Conservation (phyloP, 1,140 invertebrate species). For the Sitobion miscanthi region DNA sequence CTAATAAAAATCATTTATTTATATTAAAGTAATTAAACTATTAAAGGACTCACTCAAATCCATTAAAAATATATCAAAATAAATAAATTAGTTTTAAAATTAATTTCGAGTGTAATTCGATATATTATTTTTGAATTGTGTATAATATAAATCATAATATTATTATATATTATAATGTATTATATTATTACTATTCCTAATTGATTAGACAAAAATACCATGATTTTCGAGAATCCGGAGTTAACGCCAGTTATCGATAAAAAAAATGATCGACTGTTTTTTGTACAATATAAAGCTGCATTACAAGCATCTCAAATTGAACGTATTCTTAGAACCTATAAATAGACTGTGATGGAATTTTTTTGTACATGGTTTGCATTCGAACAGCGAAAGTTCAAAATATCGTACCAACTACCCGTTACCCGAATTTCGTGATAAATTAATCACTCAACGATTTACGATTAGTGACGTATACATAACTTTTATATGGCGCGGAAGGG, state of each 20-base stretch:
- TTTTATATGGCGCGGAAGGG: not conserved
- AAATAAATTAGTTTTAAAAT: not conserved
- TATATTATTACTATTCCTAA: not conserved
- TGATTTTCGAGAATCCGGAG: not conserved
- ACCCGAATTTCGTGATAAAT: not conserved
- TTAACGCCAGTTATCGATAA: not conserved
- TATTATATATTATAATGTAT: too few species aligned
- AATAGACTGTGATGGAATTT: not conserved
- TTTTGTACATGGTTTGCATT: not conserved
- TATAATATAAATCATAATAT: not conserved
- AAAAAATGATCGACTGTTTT: not conserved
- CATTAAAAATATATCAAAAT: not conserved
- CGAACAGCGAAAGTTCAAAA: not conserved
- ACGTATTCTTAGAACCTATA: not conserved
- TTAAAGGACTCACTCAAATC: too few species aligned
- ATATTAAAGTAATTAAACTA: too few species aligned
- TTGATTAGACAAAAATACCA: not conserved
- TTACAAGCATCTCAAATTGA: not conserved
- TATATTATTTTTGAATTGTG: not conserved
- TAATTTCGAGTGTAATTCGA: not conserved
- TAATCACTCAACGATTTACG: not conserved
- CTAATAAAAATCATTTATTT: not conserved
- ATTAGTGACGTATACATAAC: not conserved
- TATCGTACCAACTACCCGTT: not conserved
- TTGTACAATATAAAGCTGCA: not conserved